Percentiles rank a stretch among this genome's conserved stretches.
phyloP scores from a whole-genome alignment of 2,797 vertebrate species.

The Falco rusticolus region DNA sequence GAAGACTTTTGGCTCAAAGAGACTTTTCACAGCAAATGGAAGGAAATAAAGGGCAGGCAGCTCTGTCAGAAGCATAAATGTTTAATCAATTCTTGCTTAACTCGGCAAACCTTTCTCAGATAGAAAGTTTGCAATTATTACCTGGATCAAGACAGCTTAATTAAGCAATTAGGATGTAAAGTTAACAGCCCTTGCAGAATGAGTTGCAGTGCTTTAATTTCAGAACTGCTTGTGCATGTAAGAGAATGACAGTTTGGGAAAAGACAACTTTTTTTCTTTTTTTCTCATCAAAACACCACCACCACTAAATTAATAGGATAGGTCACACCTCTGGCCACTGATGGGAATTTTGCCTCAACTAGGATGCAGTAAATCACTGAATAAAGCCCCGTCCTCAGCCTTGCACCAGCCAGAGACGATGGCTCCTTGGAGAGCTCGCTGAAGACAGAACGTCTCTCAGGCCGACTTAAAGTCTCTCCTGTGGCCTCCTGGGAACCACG shows the following conservation, averaged over 20 bases:
- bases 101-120: neutral
- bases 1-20: rapidly evolving
- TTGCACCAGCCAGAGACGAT: rapidly evolving
- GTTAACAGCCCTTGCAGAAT: slow-evolving; percentile 25
- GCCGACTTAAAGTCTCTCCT: neutral
- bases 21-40: neutral
- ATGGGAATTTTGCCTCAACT: neutral
- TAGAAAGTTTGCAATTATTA: slow-evolving; percentile 65
- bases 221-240: neutral
- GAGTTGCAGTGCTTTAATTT: neutral
- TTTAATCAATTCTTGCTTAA: slow-evolving; percentile 18
- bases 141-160: slow-evolving; percentile 64
- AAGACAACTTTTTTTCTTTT: neutral
- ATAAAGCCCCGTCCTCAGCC: neutral
- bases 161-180: slow-evolving; percentile 58
- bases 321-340: neutral
- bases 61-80: neutral
- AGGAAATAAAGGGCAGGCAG: neutral
- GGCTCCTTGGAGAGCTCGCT: neutral
- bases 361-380: neutral
- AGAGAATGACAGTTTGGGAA: neutral
- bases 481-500: neutral
- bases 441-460: neutral
- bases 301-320: neutral
- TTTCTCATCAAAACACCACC: neutral